These are phyloP conservation scores for Augiades crinisus DNA, from an alignment of 2,888 invertebrate species.

Conservation along the genomic window DNA sequence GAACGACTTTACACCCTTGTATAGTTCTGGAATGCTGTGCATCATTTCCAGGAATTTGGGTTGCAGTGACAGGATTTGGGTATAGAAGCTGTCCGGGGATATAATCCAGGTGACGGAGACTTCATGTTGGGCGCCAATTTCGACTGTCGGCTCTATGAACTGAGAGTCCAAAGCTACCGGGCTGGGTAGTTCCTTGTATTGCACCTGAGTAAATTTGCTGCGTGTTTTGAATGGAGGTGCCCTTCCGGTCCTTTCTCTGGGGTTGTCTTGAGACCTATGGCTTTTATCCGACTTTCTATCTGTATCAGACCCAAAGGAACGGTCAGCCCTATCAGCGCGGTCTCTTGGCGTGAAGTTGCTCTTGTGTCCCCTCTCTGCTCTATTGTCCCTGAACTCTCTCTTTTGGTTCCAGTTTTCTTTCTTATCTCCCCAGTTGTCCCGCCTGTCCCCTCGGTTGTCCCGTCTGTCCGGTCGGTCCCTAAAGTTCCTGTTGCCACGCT, in stretches of 20 bases:
- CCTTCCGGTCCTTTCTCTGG: slow-evolving; percentile 43
- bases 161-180: slow-evolving; percentile 73
- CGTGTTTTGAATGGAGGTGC: slow-evolving; percentile 56
- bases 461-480: slow-evolving; percentile 40
- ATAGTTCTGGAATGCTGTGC: slow-evolving; percentile 85
- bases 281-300: slow-evolving; percentile 57
- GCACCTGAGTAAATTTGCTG: slow-evolving; percentile 52
- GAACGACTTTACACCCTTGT: slow-evolving; percentile 76
- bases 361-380: slow-evolving; percentile 39
- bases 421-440: slow-evolving; percentile 39
- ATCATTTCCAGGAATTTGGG: slow-evolving; percentile 85
- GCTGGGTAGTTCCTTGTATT: slow-evolving; percentile 59
- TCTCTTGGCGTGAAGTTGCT: slow-evolving; percentile 64
- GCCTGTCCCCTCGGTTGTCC: slow-evolving; percentile 40
- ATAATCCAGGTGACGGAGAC: slow-evolving; percentile 88
- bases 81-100: slow-evolving; percentile 87
- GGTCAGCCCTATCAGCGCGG: slow-evolving; percentile 50
- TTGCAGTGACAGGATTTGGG: slow-evolving; percentile 76
- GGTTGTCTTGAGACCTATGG: slow-evolving; percentile 52
- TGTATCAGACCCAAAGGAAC: slow-evolving; percentile 54
- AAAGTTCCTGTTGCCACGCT: slow-evolving; percentile 37
- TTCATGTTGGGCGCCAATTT: slow-evolving; percentile 77
- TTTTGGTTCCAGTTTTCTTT: slow-evolving; percentile 43
- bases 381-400: slow-evolving; percentile 41
- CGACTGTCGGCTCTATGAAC: slow-evolving; percentile 70